phyloP scores from a whole-genome alignment of 1,140 invertebrate genomes.

The Danaus plexippus region DNA sequence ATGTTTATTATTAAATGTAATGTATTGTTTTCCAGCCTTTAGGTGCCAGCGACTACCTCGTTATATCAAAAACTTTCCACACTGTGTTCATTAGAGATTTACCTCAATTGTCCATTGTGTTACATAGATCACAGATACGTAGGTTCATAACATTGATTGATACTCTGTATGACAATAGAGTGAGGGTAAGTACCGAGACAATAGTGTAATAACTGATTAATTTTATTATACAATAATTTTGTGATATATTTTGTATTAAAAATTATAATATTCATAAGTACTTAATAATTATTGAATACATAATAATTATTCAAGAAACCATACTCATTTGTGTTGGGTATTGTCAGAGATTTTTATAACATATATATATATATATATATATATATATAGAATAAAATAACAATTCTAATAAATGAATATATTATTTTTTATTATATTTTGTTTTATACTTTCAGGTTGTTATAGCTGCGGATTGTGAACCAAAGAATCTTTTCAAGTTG shows the following conservation, averaged over 20 bases:
- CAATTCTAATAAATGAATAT: no score
- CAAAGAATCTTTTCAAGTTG: constrained; percentile 82
- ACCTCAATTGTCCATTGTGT: constrained; percentile 83
- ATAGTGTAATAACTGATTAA: no score
- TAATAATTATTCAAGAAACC: no score
- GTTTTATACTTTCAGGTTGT: constrained; percentile 79
- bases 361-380: no score
- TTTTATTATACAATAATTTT: no score
- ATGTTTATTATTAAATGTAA: background rate
- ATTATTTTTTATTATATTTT: background rate
- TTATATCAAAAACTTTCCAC: constrained; percentile 93
- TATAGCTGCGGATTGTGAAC: constrained; percentile 83
- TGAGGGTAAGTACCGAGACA: constrained; percentile 71
- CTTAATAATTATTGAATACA: no score
- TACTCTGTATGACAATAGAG: constrained; percentile 95
- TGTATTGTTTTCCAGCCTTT: constrained; percentile 77
- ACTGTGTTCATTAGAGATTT: constrained; percentile 94
- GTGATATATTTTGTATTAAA: no score
- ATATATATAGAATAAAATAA: no score
- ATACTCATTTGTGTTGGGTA: no score
- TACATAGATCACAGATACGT: constrained; percentile 86
- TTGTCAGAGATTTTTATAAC: no score
- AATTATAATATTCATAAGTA: no score
- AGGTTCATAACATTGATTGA: constrained; percentile 98
- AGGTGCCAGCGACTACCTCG: constrained; percentile 94